Base-by-base conservation (phyloP, 2,888 invertebrate species). In the Macrosoma leucophasiata region DNA sequence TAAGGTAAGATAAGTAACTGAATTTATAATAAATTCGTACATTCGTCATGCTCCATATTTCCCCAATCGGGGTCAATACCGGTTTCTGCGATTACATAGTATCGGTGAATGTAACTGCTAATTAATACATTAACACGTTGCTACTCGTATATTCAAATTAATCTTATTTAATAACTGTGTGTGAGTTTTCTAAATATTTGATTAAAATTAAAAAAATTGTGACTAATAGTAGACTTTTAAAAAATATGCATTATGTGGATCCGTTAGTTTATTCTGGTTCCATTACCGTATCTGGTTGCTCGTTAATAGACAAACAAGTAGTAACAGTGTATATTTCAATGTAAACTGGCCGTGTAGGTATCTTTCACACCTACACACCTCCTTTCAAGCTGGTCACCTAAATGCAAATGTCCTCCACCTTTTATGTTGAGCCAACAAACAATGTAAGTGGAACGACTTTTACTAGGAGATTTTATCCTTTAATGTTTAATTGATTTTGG, bases 1-100 rank as follows among this genome's bases (percentile, higher is more conserved):
- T n/a, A n/a, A n/a, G n/a, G n/a, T n/a, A n/a, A n/a, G n/a, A n/a
- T n/a, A n/a, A n/a, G n/a, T n/a, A n/a, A n/a, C n/a, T n/a, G n/a
- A n/a, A n/a, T n/a, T n/a, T n/a, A n/a, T n/a, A n/a, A n/a, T n/a
- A n/a, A n/a, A n/a, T 25, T 31, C 25, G 31, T 17, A 43, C 40
- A 52, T 62, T 62, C 59, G 71, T 66, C 70, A 68, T 63, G 78
- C 71, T 77, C 75, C 51, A 68, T 58, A 71, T 78, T 69, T 58
- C 48, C n/a, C 45, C 50, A 61, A 77, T 71, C 62, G 65, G 58
- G 79, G 79, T 76, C 77, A 72, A 72, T 70, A 77, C 58, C 69
- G 61, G 55, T 55, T 61, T 56, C 50, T 51, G 49, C 50, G 53
- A 51, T 61, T 53, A 41, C 32, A 29, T 38, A 45, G 43, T 48